phyloP scores from a whole-genome alignment of 2,888 invertebrate genomes.

The Empis stercorea region DNA sequence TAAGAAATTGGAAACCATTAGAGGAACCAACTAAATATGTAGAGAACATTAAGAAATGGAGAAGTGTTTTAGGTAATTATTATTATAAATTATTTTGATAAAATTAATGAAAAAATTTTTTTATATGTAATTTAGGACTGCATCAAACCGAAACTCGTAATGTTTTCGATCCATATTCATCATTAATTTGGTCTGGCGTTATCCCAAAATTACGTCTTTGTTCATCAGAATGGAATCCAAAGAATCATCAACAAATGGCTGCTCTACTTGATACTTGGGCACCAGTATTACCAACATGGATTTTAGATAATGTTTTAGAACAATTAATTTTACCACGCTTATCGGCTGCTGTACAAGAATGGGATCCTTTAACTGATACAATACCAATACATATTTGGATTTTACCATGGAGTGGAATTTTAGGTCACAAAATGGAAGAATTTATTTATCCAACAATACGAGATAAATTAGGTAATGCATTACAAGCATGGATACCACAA shows the following conservation, averaged over 20 bases:
- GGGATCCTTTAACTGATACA: slow-evolving; percentile 93
- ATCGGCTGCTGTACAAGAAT: slow-evolving; percentile 62
- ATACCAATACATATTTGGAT: slow-evolving; percentile 96
- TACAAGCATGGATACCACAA: slow-evolving; percentile 90
- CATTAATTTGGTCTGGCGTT: slow-evolving; percentile 77
- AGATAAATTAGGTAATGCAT: slow-evolving; percentile 76
- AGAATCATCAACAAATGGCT: slow-evolving; percentile 64
- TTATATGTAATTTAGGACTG: slow-evolving; percentile 22
- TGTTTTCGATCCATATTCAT: slow-evolving; percentile 56
- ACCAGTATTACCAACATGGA: slow-evolving; percentile 68
- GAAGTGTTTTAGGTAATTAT: slow-evolving; percentile 40
- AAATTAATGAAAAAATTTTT: no score
- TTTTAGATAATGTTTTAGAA: slow-evolving; percentile 67
- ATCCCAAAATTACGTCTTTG: slow-evolving; percentile 65
- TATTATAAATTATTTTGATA: background rate
- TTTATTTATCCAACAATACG: slow-evolving; percentile 80
- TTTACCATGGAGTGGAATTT: slow-evolving; percentile 85
- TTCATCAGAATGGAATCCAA: slow-evolving; percentile 63
- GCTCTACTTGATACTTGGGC: slow-evolving; percentile 71
- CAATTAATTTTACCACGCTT: slow-evolving; percentile 67
- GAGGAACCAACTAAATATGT: slow-evolving; percentile 50
- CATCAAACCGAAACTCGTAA: slow-evolving; percentile 26
- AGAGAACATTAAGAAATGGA: slow-evolving; percentile 57
- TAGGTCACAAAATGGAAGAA: slow-evolving; percentile 45
- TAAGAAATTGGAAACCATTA: slow-evolving; percentile 71